Conservation (phyloP, 2,113 vertebrate species). For the Melanerpes aurifrons region DNA sequence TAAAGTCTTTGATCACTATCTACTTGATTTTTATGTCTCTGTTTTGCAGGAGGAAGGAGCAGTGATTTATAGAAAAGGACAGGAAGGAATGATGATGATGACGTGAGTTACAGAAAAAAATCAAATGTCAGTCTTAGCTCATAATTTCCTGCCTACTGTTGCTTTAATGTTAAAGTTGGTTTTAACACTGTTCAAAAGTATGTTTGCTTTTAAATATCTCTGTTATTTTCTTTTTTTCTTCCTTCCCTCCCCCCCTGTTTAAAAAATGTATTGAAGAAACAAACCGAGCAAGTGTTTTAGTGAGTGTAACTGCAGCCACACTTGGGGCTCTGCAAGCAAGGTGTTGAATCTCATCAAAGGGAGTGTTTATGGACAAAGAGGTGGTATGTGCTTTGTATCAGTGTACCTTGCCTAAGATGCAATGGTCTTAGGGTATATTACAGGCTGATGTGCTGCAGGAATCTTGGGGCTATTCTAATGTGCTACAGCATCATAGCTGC, state of each 20-base stretch:
- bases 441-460: not conserved
- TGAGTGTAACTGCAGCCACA: not conserved
- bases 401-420: not conserved
- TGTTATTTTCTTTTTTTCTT: not conserved
- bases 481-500: not conserved
- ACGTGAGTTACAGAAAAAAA: not conserved
- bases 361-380: not conserved
- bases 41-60: conserved; percentile 17
- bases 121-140: not conserved
- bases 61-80: not conserved
- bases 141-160: not conserved
- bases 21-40: not conserved
- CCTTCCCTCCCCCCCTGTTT: no score
- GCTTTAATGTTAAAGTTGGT: not conserved
- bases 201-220: not conserved
- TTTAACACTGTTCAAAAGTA: not conserved
- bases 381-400: not conserved
- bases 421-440: not conserved
- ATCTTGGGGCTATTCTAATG: not conserved
- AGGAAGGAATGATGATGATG: not conserved
- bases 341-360: not conserved
- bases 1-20: conserved; percentile 50
- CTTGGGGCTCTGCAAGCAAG: not conserved
- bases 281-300: not conserved
- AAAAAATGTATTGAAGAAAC: not conserved